Evolutionary conservation across 2,888 invertebrate genomes (phyloP).

Genomic region (Serrognathus titanus): DNA sequence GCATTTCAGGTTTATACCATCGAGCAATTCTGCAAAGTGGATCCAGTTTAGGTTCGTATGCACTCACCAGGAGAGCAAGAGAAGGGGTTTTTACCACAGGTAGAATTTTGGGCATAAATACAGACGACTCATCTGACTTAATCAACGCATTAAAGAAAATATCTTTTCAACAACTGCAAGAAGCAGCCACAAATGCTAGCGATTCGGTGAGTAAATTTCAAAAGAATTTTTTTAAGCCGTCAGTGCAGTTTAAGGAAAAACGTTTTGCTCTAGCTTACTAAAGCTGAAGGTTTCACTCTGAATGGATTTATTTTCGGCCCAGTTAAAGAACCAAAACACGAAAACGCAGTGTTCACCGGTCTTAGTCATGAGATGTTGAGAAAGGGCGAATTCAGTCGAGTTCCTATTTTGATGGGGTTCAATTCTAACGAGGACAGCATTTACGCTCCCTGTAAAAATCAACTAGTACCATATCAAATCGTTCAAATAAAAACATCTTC

Average conservation of each 20-base stretch:
- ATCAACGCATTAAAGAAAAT: constrained; percentile 24
- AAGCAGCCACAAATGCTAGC: neutral
- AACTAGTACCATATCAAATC: neutral
- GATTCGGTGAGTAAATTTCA: neutral
- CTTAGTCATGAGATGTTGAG: constrained; percentile 3
- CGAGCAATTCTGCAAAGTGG: constrained; percentile 13
- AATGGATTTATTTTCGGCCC: constrained; percentile 6
- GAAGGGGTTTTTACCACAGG: constrained; percentile 22
- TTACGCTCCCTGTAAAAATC: neutral
- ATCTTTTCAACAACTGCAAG: constrained; percentile 8
- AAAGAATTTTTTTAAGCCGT: too few relatives aligned
- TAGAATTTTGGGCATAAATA: neutral
- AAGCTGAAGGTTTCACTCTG: neutral
- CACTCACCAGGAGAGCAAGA: constrained; percentile 20
- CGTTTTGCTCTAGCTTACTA: neutral
- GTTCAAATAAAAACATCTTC: too few relatives aligned
- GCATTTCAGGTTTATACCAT: constrained; percentile 6
- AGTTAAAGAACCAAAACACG: neutral
- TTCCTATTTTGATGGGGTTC: constrained; percentile 6
- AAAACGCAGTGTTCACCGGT: constrained; percentile 1
- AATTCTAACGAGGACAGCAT: neutral
- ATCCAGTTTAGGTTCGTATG: constrained; percentile 6
- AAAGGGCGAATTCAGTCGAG: constrained; percentile 2
- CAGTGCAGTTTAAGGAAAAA: neutral
- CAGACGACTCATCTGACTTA: constrained; percentile 11